A percentile compares a stretch with the other conserved stretches of the same genome.
Conservation (phyloP, 2,113 vertebrate species). For the Nothobranchius kuhntae region DNA sequence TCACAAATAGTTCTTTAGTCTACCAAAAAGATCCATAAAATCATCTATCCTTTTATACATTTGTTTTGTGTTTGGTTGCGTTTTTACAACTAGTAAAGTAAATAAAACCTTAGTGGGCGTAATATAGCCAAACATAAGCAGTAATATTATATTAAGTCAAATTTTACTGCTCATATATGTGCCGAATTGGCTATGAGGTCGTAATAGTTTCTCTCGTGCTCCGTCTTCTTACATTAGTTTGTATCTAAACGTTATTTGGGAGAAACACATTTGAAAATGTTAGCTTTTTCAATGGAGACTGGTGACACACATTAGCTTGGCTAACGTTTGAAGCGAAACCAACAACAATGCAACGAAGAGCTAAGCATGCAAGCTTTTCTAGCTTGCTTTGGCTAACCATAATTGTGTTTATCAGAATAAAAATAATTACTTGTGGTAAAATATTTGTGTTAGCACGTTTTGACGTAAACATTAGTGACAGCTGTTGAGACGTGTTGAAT, state of each 20-base stretch:
- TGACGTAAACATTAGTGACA: neutral
- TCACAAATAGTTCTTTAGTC: neutral
- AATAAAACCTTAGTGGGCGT: neutral
- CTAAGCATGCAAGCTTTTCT: neutral
- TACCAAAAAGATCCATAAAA: neutral
- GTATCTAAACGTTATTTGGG: neutral
- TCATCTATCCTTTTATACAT: accelerated
- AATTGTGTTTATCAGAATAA: neutral
- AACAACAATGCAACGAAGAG: constrained; percentile 4
- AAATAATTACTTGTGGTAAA: neutral
- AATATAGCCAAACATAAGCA: neutral
- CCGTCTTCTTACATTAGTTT: accelerated
- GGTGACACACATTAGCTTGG: constrained; percentile 1
- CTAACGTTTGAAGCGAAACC: constrained; percentile 31
- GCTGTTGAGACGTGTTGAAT: neutral
- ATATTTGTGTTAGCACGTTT: neutral
- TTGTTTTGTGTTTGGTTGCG: neutral
- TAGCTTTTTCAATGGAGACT: neutral
- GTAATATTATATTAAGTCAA: neutral
- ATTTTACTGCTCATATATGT: neutral
- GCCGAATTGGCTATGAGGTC: neutral
- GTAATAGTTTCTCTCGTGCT: accelerated
- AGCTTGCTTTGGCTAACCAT: neutral
- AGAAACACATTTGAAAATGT: neutral
- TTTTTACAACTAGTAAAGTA: neutral